Conservation (phyloP, 2,113 vertebrate species). For the Prunella himalayana region DNA sequence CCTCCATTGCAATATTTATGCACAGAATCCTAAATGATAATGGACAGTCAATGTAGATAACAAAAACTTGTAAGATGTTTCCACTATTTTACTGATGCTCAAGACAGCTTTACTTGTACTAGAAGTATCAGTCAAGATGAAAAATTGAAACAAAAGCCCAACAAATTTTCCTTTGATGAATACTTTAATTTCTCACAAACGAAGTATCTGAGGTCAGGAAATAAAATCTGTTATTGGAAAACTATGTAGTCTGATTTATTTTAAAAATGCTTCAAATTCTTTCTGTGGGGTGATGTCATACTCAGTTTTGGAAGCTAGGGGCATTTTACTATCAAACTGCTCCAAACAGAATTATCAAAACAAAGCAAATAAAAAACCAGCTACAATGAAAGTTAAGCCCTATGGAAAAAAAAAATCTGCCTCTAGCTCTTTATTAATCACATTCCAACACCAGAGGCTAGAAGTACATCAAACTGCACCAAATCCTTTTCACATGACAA, state of each 20-base stretch:
- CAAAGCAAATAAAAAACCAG: neutral
- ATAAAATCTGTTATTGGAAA: neutral
- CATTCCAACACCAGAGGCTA: slow-evolving; percentile 74
- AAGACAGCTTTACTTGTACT: neutral
- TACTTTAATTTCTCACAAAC: slow-evolving; percentile 27
- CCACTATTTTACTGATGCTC: neutral
- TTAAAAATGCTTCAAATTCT: neutral
- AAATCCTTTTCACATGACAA: slow-evolving; percentile 87
- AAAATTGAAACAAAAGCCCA: neutral
- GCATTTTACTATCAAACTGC: slow-evolving; percentile 36
- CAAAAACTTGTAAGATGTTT: slow-evolving; percentile 29
- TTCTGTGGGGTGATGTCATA: neutral
- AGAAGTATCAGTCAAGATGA: neutral
- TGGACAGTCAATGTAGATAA: slow-evolving; percentile 68
- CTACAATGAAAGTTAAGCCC: slow-evolving; percentile 57
- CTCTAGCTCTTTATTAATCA: slow-evolving; percentile 81
- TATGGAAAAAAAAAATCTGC: slow-evolving; percentile 46
- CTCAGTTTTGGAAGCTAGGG: slow-evolving; percentile 27
- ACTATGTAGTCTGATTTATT: neutral
- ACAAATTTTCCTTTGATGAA: slow-evolving; percentile 1
- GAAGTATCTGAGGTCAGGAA: neutral
- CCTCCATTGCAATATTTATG: slow-evolving; percentile 59
- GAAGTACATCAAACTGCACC: slow-evolving; percentile 80
- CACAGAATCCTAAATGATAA: slow-evolving; percentile 62
- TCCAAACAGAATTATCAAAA: slow-evolving; percentile 55